phyloP scores from a whole-genome alignment of 2,113 vertebrate species.

The Petromus typicus region DNA sequence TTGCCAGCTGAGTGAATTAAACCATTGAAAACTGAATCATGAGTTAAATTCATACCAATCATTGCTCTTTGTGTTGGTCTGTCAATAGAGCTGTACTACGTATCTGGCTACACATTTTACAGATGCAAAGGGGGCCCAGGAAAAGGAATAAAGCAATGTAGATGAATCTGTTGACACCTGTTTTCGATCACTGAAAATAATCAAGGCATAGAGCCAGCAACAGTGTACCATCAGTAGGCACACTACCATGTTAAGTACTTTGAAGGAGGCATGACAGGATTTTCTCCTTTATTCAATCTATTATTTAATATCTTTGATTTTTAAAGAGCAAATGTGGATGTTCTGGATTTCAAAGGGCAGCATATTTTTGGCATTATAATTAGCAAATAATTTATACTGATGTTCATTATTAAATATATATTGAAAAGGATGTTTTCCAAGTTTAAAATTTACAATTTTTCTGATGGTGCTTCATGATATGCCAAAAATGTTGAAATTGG shows the following conservation, averaged over 20 bases:
- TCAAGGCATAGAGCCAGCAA: background rate
- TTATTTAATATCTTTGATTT: conserved; percentile 21
- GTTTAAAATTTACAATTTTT: conserved; percentile 11
- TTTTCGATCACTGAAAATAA: background rate
- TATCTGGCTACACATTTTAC: background rate
- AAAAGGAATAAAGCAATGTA: background rate
- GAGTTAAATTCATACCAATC: background rate
- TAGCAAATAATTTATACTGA: conserved; percentile 6
- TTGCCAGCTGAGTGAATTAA: background rate
- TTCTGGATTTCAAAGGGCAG: conserved; percentile 35
- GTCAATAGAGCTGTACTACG: background rate
- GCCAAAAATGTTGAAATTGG: background rate
- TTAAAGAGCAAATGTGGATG: conserved; percentile 36
- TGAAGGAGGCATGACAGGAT: background rate
- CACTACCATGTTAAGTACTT: background rate
- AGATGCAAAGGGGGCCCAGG: background rate
- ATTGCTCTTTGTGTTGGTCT: conserved; percentile 1
- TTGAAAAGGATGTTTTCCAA: background rate
- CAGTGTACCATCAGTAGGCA: background rate
- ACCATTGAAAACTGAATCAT: conserved; percentile 25
- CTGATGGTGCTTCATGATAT: conserved; percentile 9
- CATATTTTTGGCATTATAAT: background rate
- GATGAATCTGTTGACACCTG: background rate
- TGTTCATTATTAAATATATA: conserved; percentile 40
- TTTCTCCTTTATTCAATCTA: background rate